Evolutionary conservation across 2,797 vertebrate genomes (phyloP), one percentile per base, ranked within the genome.

Genomic region (Eurystomus glaucurus): DNA sequence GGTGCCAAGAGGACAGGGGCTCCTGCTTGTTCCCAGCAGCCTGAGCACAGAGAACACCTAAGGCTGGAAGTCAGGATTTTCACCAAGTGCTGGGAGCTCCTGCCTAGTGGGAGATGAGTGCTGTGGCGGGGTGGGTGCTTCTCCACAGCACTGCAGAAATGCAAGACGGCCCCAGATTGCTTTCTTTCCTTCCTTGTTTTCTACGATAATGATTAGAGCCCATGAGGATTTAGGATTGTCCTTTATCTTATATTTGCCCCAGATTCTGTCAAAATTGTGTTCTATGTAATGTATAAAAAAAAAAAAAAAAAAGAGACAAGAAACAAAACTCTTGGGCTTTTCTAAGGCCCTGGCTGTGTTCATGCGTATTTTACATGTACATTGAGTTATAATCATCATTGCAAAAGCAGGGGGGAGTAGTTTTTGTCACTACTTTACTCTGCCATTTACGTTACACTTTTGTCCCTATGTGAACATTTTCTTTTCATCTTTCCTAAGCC

Each of bases 131-230:
- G 8, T 18, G 43, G 33, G 12, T 65, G 26, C 64, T 51, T 33
- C 46, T 79, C 14, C 8, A 4, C 28, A 81, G 60, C 0, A 0
- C 57, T 55, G 17, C 16, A 68, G 45, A 72, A 75, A 60, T 20
- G 20, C 5, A 21, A 9, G 77, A 12, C 19, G 14, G 25, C 23
- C 46, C 35, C 41, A 50, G 17, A 68, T 48, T 22, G 45, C n/a
- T 23, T 65, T n/a, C 26, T 95, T 52, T 48, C 25, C 62, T 50
- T 83, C 48, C 21, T n/a, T 14, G 10, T 23, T 58, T 9, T 52
- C 28, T 68, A 5, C 0, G 0, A 28, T 31, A 60, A 64, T 0
- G 0, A 35, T 54, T 55, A 66, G 41, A 78, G 21, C 28, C 43
- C 3, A 14, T 4, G 14, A 21, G 5, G 33, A 81, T 55, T 55